Evolutionary conservation across 2,888 invertebrate species (phyloP), one percentile per base, ranked within the genome.

Genomic region (Electrophaes corylata): DNA sequence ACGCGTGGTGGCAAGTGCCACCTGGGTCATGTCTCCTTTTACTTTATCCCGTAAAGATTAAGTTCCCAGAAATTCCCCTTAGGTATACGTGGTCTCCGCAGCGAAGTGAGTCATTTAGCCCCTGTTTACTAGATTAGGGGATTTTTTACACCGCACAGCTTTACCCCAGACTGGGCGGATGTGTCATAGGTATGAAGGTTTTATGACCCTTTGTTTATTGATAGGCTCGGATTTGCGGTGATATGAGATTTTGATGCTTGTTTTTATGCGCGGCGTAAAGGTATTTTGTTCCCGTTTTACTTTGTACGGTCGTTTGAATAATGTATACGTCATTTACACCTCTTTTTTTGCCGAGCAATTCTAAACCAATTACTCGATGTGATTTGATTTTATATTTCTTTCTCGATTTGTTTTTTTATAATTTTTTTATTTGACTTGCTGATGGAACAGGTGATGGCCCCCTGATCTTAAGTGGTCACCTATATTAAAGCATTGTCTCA

Each of bases 121-220:
- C 85, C 86, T 89, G 91, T 90, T 91, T 91, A 90, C 89, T 87
- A 88, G 88, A 91, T 90, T 91, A 89, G 84, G 89, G 89, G 86
- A 83, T 90, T 90, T 87, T 90, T 88, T 87, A 87, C 81, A 84
- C 81, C 84, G 77, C 86, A 84, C 83, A 79, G 84, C 84, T 86
- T 86, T 79, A 66, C 79, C 79, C 78, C 76, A 74, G 71, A 73
- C 77, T 74, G 74, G 72, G 76, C 75, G 76, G 78, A 82, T 80
- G 81, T 83, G 84, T 85, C 84, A 82, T 81, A 78, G 78, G 74
- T 75, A 76, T 75, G 77, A 71, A 72, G 67, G 77, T 75, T 81
- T 81, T 81, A 83, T 80, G 76, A 71, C 70, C 68, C 75, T 75
- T 76, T 72, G 72, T 79, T 76, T 78, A 76, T 72, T 75, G 73